Evolutionary conservation across 2,888 invertebrate species (phyloP).

Genomic region (Zygothrica quintamaculata): DNA sequence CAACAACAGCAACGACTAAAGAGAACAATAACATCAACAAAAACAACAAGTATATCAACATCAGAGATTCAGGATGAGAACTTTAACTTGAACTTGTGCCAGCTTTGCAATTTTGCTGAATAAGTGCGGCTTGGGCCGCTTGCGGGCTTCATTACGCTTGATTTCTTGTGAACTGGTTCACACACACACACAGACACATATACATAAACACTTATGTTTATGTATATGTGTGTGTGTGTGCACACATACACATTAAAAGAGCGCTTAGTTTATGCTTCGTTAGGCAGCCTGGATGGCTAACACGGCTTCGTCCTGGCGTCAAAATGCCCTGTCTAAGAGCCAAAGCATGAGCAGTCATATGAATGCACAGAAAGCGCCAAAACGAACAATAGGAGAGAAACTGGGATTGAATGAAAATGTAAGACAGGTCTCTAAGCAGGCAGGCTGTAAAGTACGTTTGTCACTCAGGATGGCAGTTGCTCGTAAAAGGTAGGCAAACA

Average conservation of each 20-base stretch:
- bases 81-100: slow-evolving; percentile 51
- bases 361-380: slow-evolving; percentile 50
- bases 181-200: slow-evolving; percentile 18
- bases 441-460: slow-evolving; percentile 50
- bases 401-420: not conserved
- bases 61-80: slow-evolving; percentile 13
- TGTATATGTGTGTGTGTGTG: no score
- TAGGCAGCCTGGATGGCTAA: slow-evolving; percentile 48
- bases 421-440: slow-evolving; percentile 37
- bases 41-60: slow-evolving; percentile 1
- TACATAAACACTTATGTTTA: slow-evolving; percentile 17
- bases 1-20: slow-evolving; percentile 11
- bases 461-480: slow-evolving; percentile 20
- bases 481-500: slow-evolving; percentile 28
- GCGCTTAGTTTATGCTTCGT: slow-evolving; percentile 68
- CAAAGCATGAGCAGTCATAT: slow-evolving; percentile 56
- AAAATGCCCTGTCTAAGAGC: slow-evolving; percentile 60
- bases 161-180: slow-evolving; percentile 60
- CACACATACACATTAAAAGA: slow-evolving; percentile 52
- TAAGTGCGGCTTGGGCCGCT: slow-evolving; percentile 32
- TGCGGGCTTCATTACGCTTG: slow-evolving; percentile 72
- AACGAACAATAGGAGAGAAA: slow-evolving; percentile 43
- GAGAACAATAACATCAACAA: slow-evolving; percentile 2
- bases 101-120: slow-evolving; percentile 52
- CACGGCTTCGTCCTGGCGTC: slow-evolving; percentile 57